phyloP scores from a whole-genome alignment of 2,797 vertebrate species.

The Phalloptychus januarius region DNA sequence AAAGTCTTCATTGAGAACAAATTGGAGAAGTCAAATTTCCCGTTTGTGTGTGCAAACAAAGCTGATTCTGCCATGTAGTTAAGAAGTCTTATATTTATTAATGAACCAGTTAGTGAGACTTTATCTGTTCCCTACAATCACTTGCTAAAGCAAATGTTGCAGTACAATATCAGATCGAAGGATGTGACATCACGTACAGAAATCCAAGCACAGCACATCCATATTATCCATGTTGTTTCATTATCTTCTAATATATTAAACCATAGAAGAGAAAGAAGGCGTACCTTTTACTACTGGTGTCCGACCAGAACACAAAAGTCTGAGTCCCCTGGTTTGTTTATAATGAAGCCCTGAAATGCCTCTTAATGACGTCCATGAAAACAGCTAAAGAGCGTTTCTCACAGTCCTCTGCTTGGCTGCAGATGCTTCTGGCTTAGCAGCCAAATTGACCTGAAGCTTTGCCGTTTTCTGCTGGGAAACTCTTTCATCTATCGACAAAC shows the following conservation, averaged over 20 bases:
- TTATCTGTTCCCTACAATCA: not conserved
- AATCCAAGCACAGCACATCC: not conserved
- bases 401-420: not conserved
- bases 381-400: not conserved
- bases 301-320: not conserved
- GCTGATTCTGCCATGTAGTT: not conserved
- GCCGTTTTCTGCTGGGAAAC: not conserved
- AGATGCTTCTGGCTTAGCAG: not conserved
- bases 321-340: not conserved
- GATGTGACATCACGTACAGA: not conserved
- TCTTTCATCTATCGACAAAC: not conserved
- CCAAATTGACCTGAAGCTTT: not conserved
- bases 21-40: not conserved
- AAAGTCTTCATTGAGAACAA: not conserved
- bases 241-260: too few species aligned
- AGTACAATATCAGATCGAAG: not conserved
- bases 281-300: too few species aligned
- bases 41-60: not conserved
- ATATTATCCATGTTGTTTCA: too few species aligned
- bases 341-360: not conserved
- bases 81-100: not conserved
- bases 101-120: not conserved
- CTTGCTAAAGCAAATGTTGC: not conserved
- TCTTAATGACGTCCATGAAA: not conserved
- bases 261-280: too few species aligned